Evolutionary conservation across 2,113 vertebrate genomes (phyloP), one percentile per base, ranked within the genome.

Genomic region (Centropus unirufus): DNA sequence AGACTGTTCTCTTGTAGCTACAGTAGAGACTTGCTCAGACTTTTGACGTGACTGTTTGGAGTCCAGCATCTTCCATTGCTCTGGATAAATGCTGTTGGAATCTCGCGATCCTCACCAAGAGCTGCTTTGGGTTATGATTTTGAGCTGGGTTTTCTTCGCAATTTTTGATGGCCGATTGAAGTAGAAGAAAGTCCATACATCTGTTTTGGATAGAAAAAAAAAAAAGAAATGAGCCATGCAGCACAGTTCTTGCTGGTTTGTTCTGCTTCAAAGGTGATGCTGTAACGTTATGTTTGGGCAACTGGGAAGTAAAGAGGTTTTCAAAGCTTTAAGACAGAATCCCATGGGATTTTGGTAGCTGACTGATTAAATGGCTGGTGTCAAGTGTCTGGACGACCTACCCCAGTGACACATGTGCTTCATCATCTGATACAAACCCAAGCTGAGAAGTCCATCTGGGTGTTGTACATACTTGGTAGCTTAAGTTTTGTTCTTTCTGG

Each of bases 11-110:
- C 42, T 54, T 70, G 21, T 21, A 73, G 88, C 70, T 49, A 5
- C 47, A 54, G 87, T 74, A n/a, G 54, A 85, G 68, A 72, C 90
- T 49, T 92, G 80, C 96, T 97, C 90, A 93, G 92, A 93, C 89
- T 94, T 95, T 85, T 54, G 36, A 70, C 72, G 39, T 69, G 66
- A 42, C 32, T 44, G 40, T 42, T 47, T 40, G 88, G 86, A 84
- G 72, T 47, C 32, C 69, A 21, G 4, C 68, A 74, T 69, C 72
- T 87, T 85, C 78, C 72, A 27, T 36, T 92, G 34, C 88, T 72
- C 29, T 23, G 26, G 14, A 18, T 52, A 64, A 74, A 69, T 30
- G 77, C 67, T 69, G 54, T 55, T 20, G 64, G 85, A 75, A 63
- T 70, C 67, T 69, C 44, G 29, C 49, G 22, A 89, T 88, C 74